Percentiles rank a stretch among this genome's conserved stretches.
These are phyloP conservation scores for Nebria brevicollis DNA, from an alignment of 2,888 invertebrate species.

Conservation along the genomic window DNA sequence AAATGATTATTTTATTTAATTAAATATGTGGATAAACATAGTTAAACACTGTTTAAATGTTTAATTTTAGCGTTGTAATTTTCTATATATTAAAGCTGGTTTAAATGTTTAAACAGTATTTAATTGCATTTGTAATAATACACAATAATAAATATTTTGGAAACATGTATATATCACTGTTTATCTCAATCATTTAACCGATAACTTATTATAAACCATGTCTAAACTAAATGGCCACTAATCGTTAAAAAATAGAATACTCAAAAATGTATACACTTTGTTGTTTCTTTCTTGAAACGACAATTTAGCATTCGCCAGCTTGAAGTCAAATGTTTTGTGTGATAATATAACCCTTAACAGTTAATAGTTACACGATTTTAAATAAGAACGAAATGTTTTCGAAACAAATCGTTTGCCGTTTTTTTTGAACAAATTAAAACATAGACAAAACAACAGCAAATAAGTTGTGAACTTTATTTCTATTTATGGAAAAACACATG, in stretches of 20 bases:
- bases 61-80: background rate
- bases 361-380: too few relatives aligned
- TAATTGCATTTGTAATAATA: background rate
- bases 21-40: background rate
- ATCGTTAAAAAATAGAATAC: background rate
- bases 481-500: background rate
- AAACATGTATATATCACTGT: background rate
- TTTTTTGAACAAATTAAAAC: background rate
- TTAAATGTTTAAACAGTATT: background rate
- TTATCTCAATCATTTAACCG: background rate
- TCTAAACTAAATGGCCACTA: background rate
- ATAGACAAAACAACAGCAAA: conserved; percentile 5
- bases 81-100: background rate
- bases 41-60: background rate
- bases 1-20: background rate
- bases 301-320: background rate
- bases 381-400: too few relatives aligned
- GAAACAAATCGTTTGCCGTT: background rate
- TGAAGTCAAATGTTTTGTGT: background rate
- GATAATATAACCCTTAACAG: too few relatives aligned
- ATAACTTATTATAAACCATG: background rate
- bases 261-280: background rate
- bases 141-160: background rate
- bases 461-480: background rate
- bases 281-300: background rate